phyloP scores from a whole-genome alignment of 2,888 invertebrate genomes.

The Diabrotica balteata region DNA sequence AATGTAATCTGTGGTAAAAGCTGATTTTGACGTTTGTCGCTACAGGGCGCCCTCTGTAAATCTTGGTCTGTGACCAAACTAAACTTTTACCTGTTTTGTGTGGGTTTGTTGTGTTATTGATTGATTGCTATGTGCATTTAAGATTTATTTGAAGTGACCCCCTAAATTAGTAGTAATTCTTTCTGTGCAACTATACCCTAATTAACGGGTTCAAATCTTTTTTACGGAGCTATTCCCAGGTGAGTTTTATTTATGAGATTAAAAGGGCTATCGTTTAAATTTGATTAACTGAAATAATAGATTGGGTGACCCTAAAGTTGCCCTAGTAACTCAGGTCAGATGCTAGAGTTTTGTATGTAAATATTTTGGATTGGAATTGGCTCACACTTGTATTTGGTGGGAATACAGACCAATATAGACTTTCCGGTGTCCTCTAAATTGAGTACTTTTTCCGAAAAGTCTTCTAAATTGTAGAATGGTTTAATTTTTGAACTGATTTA shows the following conservation, averaged over 20 bases:
- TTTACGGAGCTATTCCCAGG: slow-evolving; percentile 19
- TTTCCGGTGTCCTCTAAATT: no score
- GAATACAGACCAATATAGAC: no score
- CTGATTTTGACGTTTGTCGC: slow-evolving; percentile 11
- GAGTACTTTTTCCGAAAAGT: no score
- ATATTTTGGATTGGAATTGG: neutral
- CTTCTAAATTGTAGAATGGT: no score
- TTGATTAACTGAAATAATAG: slow-evolving; percentile 9
- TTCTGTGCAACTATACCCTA: no score
- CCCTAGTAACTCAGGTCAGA: neutral
- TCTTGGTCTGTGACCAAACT: slow-evolving; percentile 9
- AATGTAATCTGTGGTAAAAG: no score
- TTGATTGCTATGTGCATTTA: slow-evolving; percentile 29
- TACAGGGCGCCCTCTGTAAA: slow-evolving; percentile 20
- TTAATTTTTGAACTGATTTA: no score
- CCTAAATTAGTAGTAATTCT: no score
- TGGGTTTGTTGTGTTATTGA: slow-evolving; percentile 34
- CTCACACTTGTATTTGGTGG: no score
- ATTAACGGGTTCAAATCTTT: neutral
- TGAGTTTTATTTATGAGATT: slow-evolving; percentile 35
- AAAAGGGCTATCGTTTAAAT: neutral
- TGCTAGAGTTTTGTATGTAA: neutral
- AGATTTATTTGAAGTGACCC: slow-evolving; percentile 11
- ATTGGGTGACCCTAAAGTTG: slow-evolving; percentile 2
- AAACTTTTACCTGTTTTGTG: slow-evolving; percentile 24